These are phyloP conservation scores for Gonocerus acuteangulatus DNA, from an alignment of 2,888 invertebrate genomes.

Conservation along the genomic window DNA sequence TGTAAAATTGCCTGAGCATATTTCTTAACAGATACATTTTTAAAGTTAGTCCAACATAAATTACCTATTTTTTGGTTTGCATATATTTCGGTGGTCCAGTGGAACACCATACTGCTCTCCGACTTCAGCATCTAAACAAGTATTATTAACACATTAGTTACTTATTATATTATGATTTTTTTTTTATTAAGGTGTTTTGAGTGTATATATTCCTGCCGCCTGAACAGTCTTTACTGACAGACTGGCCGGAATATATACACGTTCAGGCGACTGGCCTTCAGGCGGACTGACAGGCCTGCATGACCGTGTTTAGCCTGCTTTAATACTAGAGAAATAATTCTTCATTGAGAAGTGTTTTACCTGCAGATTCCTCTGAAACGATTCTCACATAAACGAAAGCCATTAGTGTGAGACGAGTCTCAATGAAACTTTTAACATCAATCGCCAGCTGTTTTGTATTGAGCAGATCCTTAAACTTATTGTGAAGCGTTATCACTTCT, in stretches of 20 bases:
- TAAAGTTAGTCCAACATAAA: too few species aligned
- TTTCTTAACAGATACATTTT: too few species aligned
- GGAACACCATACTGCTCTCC: constrained; percentile 67
- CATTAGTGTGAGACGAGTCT: constrained; percentile 67
- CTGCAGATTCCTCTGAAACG: constrained; percentile 69
- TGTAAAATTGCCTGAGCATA: too few species aligned
- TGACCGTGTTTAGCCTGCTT: too few species aligned
- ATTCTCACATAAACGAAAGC: constrained; percentile 65
- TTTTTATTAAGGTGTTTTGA: too few species aligned
- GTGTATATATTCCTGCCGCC: too few species aligned
- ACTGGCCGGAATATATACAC: too few species aligned
- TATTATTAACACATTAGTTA: constrained; percentile 21
- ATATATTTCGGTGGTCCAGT: constrained; percentile 75
- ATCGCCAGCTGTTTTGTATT: constrained; percentile 48
- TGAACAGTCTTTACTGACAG: too few species aligned
- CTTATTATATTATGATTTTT: too few species aligned
- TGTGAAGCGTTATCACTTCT: constrained; percentile 60
- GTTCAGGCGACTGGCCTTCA: too few species aligned
- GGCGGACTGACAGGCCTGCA: too few species aligned
- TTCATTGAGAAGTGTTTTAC: constrained; percentile 46
- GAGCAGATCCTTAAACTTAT: constrained; percentile 53
- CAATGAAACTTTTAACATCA: constrained; percentile 66
- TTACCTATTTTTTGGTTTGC: constrained; percentile 63
- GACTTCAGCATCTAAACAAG: constrained; percentile 63
- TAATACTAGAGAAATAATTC: too few species aligned